A percentile compares a stretch with the other conserved stretches of the same genome.
Conservation (phyloP, 1,140 invertebrate genomes). For the Bacillus rossius region DNA sequence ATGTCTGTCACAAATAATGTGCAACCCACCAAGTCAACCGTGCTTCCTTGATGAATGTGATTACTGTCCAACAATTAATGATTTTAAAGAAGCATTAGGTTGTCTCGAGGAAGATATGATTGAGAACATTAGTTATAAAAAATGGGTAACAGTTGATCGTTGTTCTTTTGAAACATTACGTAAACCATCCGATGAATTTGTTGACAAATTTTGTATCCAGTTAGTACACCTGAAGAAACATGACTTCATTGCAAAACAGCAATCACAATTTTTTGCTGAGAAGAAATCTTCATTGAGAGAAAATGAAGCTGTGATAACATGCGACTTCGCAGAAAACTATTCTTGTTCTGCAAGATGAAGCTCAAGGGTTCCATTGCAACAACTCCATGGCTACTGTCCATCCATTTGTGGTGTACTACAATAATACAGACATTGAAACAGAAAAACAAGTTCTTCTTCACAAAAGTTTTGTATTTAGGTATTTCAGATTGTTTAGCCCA, state of each 20-base stretch:
- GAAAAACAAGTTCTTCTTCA: too few species aligned
- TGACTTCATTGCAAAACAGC: background rate
- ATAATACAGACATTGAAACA: too few species aligned
- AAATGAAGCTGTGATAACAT: constrained; percentile 4
- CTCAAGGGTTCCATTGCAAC: constrained; percentile 23
- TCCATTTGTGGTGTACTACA: constrained; percentile 20
- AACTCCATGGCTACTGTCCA: constrained; percentile 27
- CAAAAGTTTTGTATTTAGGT: too few species aligned
- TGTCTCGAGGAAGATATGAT: background rate
- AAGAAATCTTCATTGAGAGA: background rate
- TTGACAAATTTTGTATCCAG: background rate
- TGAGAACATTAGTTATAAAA: background rate
- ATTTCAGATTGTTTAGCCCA: too few species aligned
- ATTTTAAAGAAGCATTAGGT: background rate
- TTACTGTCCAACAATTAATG: background rate
- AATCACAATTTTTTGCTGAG: background rate
- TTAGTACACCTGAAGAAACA: background rate
- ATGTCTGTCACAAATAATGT: too few species aligned
- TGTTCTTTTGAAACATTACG: background rate
- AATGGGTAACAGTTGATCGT: background rate
- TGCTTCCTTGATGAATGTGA: background rate
- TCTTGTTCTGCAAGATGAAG: constrained; percentile 24
- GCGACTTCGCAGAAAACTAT: constrained; percentile 31
- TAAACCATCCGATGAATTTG: background rate
- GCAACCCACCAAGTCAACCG: too few species aligned